Evolutionary conservation across 2,888 invertebrate genomes (phyloP), one percentile per base, ranked within the genome.

Genomic region (Tetranychus piercei): DNA sequence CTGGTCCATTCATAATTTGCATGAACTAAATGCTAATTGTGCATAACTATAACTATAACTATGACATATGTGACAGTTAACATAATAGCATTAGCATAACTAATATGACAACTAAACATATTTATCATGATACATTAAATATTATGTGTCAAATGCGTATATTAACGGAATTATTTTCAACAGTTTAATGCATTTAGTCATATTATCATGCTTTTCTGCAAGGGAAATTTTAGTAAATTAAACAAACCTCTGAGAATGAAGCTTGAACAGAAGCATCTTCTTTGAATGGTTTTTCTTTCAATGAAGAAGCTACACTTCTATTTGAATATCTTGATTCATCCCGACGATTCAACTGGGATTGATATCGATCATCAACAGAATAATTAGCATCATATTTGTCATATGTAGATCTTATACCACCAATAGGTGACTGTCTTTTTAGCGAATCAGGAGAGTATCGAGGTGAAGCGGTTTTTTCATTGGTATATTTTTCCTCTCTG

Each of bases 231-330:
- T 45, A 45, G 23, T 34, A 4, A 55, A 55, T 55, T 55, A 34
- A 5, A 34, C 55, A 15, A 15, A 55, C 55, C 55, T 69, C 69
- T 23, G 69, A 69, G 20, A 69, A 69, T 11, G 69, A 69, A 23
- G 69, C 69, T 23, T 69, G 69, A 22, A 69, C 69, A 23, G 69
- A 69, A 23, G 69, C 69, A 22, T 69, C 69, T 69, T 69, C 69
- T 23, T 69, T 69, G 11, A 69, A 69, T 23, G 34, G 22, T 69
- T 69, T 69, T 7, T 23, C 55, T 55, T 55, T 55, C 11, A 55
- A 15, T 15, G 55, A 55, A 55, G 55, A 55, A 15, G 55, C 9
- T 15, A 55, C 55, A 55, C 55, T 55, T 55, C 55, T 55, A 55
- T 55, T 55, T 9, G 55, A 55, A 55, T 15, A 55, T 55, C 55